Base-by-base conservation (phyloP, 2,888 invertebrate species). In the Cactoblastis cactorum region DNA sequence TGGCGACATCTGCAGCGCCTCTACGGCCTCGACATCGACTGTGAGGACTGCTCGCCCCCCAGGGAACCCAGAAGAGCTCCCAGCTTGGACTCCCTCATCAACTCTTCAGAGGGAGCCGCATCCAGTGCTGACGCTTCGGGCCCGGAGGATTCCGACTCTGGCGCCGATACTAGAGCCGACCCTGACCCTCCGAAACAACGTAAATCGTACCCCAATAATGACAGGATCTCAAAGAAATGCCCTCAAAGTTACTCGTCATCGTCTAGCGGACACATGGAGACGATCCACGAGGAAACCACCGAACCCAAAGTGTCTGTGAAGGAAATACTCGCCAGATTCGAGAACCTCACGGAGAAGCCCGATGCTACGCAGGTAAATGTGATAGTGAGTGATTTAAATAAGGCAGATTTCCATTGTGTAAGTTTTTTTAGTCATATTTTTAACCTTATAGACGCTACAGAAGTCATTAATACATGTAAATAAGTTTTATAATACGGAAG, bases 271-370 rank as follows among this genome's bases (percentile, higher is more conserved):
- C 92, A 92, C 76, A 95, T 95, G 95, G 95, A 95, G 80, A 95
- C 95, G 46, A 95, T 95, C 57, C 92, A 94, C 53, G 95, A 95
- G 77, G 95, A 95, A 69, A 92, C 92, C 32, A 89, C 87, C 41
- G 95, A 95, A 74, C 93, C 93, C n/a, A 95, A 96, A 85, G 92
- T 95, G 67, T 95, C 95, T 57, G 95, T 95, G 58, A 94, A 94
- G 74, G 95, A 95, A 73, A 95, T 96, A 62, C 89, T 95, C 64
- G 95, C 95, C 50, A 91, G 95, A 58, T 96, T 96, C 81, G 96
- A 95, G 81, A 93, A 93, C 71, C 89, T 94, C 61, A 91, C 80
- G 54, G 87, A 90, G 64, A 91, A 89, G 65, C 78, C 80, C 62
- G 84, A 90, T 57, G 18, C 54, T 8, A 43, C 50, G 37, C 76